Base-by-base conservation (phyloP, 2,797 vertebrate genomes). In the Sternotherus odoratus region DNA sequence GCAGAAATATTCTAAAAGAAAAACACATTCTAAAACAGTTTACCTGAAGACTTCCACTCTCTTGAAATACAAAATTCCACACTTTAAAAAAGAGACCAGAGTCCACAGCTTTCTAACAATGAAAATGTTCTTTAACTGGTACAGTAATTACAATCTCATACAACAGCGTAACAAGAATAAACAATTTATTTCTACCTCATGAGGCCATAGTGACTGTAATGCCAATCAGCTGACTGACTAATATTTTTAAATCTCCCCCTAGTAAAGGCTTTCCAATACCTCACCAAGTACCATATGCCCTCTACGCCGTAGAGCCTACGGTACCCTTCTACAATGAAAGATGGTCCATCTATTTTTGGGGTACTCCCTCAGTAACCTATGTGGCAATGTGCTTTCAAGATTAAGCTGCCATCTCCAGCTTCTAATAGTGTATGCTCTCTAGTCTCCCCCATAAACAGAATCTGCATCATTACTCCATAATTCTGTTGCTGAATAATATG, bases 11-110 rank as follows among this genome's bases (percentile, higher is more conserved):
- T 51, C 43, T 92, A 63, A 92, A 95, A 91, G 5, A 7, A 87
- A 86, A 15, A 82, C 8, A 79, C 36, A 53, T 48, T 89, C 91
- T 83, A 36, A 92, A 94, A 36, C 39, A 83, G 79, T 82, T 85
- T 57, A 88, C 24, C 74, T 83, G 3, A 95, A 95, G 83, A 82
- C 56, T 87, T 92, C n/a, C 26, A 82, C 39, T 86, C 87, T 33
- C 72, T 78, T 1, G 24, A 75, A 72, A 69, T 63, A 83, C n/a
- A 85, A 92, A 82, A 85, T 2, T 85, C 39, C 66, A 81, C 16
- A 89, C n/a, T 11, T 2, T 74, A 54, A 39, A 83, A 88, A 75
- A 94, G 90, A 39, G 17, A n/a, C 81, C 84, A 48, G 86, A 82
- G 77, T 39, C 16, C 46, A 75, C 24, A 75, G 24, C 21, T 75